A percentile compares a stretch with the other conserved stretches of the same genome.
Evolutionary conservation across 2,888 invertebrate genomes (phyloP).

Genomic region (Monoplex corrugatus): DNA sequence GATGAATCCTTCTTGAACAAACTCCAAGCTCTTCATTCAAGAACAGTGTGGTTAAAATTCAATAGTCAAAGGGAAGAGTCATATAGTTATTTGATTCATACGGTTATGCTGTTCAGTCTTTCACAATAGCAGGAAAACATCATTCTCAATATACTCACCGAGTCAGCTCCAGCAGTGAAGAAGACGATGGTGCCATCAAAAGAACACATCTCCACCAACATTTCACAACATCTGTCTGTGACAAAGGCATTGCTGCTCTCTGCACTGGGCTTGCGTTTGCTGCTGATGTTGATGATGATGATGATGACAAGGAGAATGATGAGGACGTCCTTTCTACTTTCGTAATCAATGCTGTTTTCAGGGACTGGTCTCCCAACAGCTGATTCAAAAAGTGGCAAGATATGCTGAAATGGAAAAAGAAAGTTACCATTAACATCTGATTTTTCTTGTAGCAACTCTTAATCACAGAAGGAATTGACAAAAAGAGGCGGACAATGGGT

Average conservation of each 20-base stretch:
- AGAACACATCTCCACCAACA: slow-evolving; percentile 71
- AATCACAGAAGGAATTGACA: too few relatives aligned
- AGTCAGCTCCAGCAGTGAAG: slow-evolving; percentile 57
- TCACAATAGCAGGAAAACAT: too few relatives aligned
- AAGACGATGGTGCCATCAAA: slow-evolving; percentile 60
- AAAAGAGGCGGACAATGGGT: too few relatives aligned
- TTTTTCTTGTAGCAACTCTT: too few relatives aligned
- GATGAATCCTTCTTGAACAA: too few relatives aligned
- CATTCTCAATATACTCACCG: slow-evolving; percentile 58
- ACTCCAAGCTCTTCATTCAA: too few relatives aligned
- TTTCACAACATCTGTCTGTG: slow-evolving; percentile 64
- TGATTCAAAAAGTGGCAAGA: slow-evolving; percentile 73
- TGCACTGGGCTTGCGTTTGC: not conserved
- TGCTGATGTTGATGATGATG: slow-evolving; percentile 17
- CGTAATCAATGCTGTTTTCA: not conserved
- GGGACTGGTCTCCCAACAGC: slow-evolving; percentile 59
- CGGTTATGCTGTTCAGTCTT: too few relatives aligned
- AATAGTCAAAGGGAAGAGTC: too few relatives aligned
- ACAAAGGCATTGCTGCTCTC: not conserved
- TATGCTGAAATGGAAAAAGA: slow-evolving; percentile 61
- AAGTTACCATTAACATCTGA: too few relatives aligned
- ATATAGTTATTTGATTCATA: too few relatives aligned
- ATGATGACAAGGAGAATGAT: not conserved
- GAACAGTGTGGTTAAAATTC: too few relatives aligned
- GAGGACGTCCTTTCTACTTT: not conserved